These are phyloP conservation scores for Spheniscus mendiculus DNA, from an alignment of 2,113 vertebrate species.

Conservation along the genomic window DNA sequence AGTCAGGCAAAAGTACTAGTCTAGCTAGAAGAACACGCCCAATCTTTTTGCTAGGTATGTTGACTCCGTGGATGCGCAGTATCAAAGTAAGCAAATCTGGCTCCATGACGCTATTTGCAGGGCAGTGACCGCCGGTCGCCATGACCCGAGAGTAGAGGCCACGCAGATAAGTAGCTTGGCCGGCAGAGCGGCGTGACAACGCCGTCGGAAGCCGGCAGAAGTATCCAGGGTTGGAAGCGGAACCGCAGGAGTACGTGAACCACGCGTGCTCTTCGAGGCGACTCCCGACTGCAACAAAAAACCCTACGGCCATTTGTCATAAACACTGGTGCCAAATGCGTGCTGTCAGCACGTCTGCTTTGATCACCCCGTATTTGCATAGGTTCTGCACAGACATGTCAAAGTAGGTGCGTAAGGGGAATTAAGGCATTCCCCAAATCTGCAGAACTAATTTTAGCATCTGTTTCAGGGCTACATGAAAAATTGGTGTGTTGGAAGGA, in stretches of 20 bases:
- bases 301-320: neutral
- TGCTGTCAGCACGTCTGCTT: rapidly evolving
- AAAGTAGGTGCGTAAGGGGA: neutral
- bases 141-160: neutral
- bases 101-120: neutral
- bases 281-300: neutral
- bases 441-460: neutral
- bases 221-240: neutral
- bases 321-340: neutral
- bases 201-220: neutral
- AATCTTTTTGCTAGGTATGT: rapidly evolving
- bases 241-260: rapidly evolving
- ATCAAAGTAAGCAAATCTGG: neutral
- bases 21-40: neutral
- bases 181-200: neutral
- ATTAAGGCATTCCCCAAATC: neutral
- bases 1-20: neutral
- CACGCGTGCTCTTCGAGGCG: neutral
- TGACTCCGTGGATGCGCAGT: neutral
- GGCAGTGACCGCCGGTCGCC: neutral
- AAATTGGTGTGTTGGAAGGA: neutral
- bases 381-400: neutral
- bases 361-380: neutral
- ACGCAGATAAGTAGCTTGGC: neutral
- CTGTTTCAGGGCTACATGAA: neutral